Percentiles rank a stretch among this genome's conserved stretches.
Conservation (phyloP, 1,140 invertebrate species). For the Potamilus streckersoni region DNA sequence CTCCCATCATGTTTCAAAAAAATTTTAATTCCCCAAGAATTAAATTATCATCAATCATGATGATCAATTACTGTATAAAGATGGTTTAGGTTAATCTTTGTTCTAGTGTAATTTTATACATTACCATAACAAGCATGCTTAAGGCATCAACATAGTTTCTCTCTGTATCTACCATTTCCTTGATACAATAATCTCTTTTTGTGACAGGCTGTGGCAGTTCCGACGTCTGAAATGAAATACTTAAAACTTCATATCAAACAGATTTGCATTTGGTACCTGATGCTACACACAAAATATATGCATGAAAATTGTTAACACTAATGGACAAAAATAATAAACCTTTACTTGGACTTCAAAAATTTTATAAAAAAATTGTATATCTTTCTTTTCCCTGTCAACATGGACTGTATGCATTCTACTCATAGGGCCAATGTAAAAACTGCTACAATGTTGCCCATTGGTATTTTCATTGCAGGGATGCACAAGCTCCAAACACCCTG, state of each 20-base stretch:
- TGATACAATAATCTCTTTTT: conserved; percentile 95
- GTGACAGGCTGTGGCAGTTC: conserved; percentile 37
- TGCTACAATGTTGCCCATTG: too few species aligned
- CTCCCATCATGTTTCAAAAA: too few species aligned
- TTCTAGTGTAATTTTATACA: too few species aligned
- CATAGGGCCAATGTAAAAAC: too few species aligned
- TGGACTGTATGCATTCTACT: neutral
- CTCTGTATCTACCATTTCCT: conserved; percentile 96
- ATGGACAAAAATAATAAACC: neutral
- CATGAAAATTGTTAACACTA: neutral
- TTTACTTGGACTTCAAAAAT: neutral
- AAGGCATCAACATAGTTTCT: conserved; percentile 96
- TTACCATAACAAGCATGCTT: conserved; percentile 77
- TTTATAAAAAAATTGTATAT: neutral
- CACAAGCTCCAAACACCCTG: too few species aligned
- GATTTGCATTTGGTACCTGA: too few species aligned
- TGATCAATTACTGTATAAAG: too few species aligned
- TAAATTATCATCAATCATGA: too few species aligned
- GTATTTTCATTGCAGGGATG: too few species aligned
- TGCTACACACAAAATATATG: neutral
- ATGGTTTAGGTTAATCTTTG: too few species aligned
- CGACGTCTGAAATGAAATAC: conserved; percentile 28
- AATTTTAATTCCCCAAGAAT: too few species aligned
- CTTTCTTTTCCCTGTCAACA: neutral
- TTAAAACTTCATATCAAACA: neutral